Evolutionary conservation across 1,140 invertebrate species (phyloP).

Genomic region (Bombus breviceps): DNA sequence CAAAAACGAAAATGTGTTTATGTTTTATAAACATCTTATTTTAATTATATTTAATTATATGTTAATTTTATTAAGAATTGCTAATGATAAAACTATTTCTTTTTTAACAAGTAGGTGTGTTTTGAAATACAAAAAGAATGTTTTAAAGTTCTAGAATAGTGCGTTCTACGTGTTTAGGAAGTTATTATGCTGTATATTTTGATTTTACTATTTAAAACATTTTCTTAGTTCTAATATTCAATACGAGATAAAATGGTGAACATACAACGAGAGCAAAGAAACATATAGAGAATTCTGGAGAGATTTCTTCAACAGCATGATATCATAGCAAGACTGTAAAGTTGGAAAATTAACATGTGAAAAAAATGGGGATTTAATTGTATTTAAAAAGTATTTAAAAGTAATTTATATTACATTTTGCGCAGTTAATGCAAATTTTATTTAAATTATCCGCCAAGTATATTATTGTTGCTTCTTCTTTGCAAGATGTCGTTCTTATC

Average conservation of each 20-base stretch:
- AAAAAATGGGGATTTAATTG: too few relatives aligned
- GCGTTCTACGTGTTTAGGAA: background rate
- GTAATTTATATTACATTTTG: background rate
- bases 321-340: too few relatives aligned
- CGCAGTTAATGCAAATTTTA: background rate
- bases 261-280: too few relatives aligned
- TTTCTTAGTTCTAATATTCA: background rate
- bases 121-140: background rate
- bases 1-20: conserved; percentile 12
- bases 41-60: background rate
- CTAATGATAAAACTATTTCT: background rate
- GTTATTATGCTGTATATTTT: background rate
- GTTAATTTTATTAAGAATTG: background rate
- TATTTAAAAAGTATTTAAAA: background rate
- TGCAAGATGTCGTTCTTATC: conserved; percentile 21
- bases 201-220: background rate
- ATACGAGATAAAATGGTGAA: background rate
- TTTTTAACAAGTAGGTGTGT: background rate
- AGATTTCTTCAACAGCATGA: too few relatives aligned
- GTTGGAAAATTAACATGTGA: too few relatives aligned
- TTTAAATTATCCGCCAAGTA: background rate
- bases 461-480: conserved; percentile 2
- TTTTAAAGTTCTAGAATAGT: background rate
- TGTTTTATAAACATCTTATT: background rate
- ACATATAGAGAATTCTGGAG: too few relatives aligned